Base-by-base conservation (phyloP, 2,113 vertebrate species). In the Pavo muticus region DNA sequence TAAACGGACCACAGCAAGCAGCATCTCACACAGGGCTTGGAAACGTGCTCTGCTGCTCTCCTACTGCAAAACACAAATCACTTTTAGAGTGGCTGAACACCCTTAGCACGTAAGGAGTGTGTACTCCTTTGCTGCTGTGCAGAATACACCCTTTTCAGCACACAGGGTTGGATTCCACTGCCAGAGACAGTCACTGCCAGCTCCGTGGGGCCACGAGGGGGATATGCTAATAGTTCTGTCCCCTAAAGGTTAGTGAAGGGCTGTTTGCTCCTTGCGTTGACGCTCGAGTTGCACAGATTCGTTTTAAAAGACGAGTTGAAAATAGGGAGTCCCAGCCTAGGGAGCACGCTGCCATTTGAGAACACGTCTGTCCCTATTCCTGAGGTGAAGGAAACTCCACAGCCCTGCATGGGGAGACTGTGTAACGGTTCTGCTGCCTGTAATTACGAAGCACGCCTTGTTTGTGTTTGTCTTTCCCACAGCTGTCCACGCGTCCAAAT, bases 351-450 rank as follows among this genome's bases (percentile, higher is more conserved):
- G 44, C n/a, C 3, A 2, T 29, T 7, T 7, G 40, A 23, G 67
- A 6, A 29, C 69, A 5, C 1, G 4, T 24, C 76, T 67, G 54
- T 65, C 14, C 3, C 4, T 2, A n/a, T 35, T 45, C 39, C n/a
- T 47, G 2, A 0, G 1, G 64, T 27, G 67, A 12, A 12, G 14
- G 42, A 6, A 61, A 14, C 9, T 0, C 15, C 11, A 1, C 47
- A 52, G 60, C 5, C 50, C 17, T 1, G 8, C 59, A 3, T 0
- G 69, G 56, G 15, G 37, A 9, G 48, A 0, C 20, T 0, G 42
- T 2, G 42, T 2, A 3, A 2, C 17, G 1, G 25, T 24, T 4
- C 3, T 9, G 0, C n/a, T 29, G 8, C 44, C 73, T 6, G 23
- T 20, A 54, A 4, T 18, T 5, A 25, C 2, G 42, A 11, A 85